Evolutionary conservation across 1,140 invertebrate genomes (phyloP), one percentile per base, ranked within the genome.

Genomic region (Saccostrea echinata): DNA sequence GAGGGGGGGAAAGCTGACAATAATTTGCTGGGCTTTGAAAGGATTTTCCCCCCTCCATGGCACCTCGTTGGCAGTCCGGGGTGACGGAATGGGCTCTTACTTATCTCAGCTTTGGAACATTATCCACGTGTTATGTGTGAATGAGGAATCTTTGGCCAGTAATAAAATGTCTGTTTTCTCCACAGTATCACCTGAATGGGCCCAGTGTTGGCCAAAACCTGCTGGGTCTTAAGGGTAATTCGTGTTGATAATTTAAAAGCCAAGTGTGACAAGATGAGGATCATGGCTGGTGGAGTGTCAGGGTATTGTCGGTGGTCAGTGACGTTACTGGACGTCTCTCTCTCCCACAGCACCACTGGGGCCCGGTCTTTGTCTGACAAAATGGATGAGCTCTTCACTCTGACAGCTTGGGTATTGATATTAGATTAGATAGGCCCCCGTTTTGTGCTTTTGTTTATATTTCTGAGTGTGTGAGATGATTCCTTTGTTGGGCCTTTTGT

Each of bases 321-420:
- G 88, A 86, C 76, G 85, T 71, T 76, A 53, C 84, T 85, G 84
- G 33, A 76, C 84, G 21, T 76, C 16, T 76, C 27, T 76, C 68
- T 27, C 68, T 76, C 68, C 68, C 68, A 3, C 68, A 76, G 27
- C 68, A 76, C 68, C 68, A 76, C 27, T 51, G 61, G 33, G 84
- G 86, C 64, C 83, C 82, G 43, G 43, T 27, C 53, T 68, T 89
- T 89, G 88, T 89, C 84, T 43, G 68, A 27, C 61, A 81, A 76
- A 89, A 85, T 89, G 86, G 61, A 84, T 84, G 84, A 84, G 68
- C 88, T 87, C 88, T 89, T 85, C 68, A 89, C 35, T 35, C n/a
- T 89, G 86, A 87, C 86, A 89, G 82, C 55, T 84, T 87, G 52
- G 76, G 88, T 87, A 89, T 89, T 89, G 88, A 89, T 89, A 88